Evolutionary conservation across 2,113 vertebrate species (phyloP).

Genomic region (Pygoscelis adeliae): DNA sequence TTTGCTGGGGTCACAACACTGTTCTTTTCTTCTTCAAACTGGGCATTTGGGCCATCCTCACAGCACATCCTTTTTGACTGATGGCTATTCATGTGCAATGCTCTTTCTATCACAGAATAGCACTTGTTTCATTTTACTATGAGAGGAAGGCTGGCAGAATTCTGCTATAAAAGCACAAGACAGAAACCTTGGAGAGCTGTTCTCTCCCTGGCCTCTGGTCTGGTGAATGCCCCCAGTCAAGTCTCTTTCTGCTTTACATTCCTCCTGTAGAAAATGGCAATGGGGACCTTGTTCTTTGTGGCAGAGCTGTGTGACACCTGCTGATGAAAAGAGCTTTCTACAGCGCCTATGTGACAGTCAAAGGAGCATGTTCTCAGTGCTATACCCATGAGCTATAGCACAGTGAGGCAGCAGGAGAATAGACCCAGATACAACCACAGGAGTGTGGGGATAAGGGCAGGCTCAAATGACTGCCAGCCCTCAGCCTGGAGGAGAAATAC

Average conservation of each 20-base stretch:
- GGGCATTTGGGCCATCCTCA: background rate
- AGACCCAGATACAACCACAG: background rate
- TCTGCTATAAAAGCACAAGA: background rate
- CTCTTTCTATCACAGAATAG: background rate
- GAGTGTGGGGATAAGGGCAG: background rate
- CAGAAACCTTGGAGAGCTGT: background rate
- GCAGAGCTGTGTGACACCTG: background rate
- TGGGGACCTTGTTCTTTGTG: background rate
- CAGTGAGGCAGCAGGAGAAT: background rate
- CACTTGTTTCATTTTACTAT: background rate
- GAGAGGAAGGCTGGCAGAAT: background rate
- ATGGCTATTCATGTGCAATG: background rate
- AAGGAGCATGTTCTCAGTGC: background rate
- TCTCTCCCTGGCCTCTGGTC: background rate
- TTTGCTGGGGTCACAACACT: background rate
- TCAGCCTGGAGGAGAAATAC: background rate
- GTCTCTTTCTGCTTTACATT: background rate
- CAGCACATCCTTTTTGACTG: constrained; percentile 14
- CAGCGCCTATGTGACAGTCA: background rate
- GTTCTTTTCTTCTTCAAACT: background rate
- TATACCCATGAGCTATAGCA: background rate
- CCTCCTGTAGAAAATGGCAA: background rate
- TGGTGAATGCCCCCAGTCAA: background rate
- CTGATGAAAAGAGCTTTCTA: background rate
- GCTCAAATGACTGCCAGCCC: background rate